These are phyloP conservation scores for Apis cerana DNA, from an alignment of 1,140 invertebrate species.

Conservation along the genomic window DNA sequence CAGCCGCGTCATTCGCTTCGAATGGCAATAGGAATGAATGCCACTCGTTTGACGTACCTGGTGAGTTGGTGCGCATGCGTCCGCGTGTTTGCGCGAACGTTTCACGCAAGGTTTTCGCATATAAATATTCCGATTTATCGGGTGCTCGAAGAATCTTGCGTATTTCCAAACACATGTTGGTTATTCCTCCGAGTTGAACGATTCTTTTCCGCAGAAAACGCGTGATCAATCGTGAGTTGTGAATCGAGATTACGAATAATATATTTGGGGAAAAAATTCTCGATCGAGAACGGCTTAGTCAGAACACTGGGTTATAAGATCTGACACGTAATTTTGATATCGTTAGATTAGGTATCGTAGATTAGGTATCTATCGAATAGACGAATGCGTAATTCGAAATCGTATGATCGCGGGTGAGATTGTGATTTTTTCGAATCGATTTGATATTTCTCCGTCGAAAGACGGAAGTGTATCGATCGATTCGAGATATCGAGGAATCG, in stretches of 20 bases:
- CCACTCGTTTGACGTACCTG: conserved; percentile 38
- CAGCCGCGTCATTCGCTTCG: conserved; percentile 32
- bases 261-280: background rate
- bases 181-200: background rate
- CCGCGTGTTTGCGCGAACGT: background rate
- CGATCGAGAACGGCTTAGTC: conserved; percentile 15
- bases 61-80: background rate
- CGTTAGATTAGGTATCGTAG: conserved; percentile 25
- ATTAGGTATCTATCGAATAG: background rate
- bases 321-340: conserved; percentile 18
- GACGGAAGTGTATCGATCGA: background rate
- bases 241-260: conserved; percentile 1
- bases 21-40: conserved; percentile 42
- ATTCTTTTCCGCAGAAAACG: background rate
- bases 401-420: background rate
- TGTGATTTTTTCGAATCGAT: too few relatives aligned
- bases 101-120: conserved; percentile 19
- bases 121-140: conserved; percentile 15
- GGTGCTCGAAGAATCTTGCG: conserved; percentile 3
- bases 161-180: too few relatives aligned
- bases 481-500: background rate
- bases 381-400: background rate
- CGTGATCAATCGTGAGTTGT: too few relatives aligned
- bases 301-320: conserved; percentile 17
- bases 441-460: background rate